Evolutionary conservation across 2,888 invertebrate genomes (phyloP).

Genomic region (Liodrosophila aerea): DNA sequence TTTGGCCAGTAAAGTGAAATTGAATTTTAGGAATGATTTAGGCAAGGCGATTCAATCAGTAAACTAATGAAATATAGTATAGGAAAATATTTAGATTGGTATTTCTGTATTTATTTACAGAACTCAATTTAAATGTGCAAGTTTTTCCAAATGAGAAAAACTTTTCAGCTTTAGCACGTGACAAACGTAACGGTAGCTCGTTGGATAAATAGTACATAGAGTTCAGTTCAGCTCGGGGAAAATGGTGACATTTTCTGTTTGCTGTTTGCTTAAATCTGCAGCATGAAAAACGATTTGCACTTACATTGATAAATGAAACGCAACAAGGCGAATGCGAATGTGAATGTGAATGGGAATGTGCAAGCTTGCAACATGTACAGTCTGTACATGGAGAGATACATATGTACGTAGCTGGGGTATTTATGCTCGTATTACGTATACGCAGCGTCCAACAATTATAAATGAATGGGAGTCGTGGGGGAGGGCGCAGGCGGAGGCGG

Average conservation of each 20-base stretch:
- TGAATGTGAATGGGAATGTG: too few species aligned
- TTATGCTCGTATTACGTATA: conserved; percentile 43
- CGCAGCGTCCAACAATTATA: conserved; percentile 56
- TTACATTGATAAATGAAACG: conserved; percentile 61
- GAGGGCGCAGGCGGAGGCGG: too few species aligned
- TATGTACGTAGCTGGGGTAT: conserved; percentile 12
- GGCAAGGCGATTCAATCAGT: too few species aligned
- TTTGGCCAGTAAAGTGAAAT: background rate
- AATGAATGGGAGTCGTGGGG: conserved; percentile 39
- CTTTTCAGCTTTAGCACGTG: conserved; percentile 16
- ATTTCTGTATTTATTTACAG: conserved; percentile 44
- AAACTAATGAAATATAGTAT: too few species aligned
- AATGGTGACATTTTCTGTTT: conserved; percentile 42
- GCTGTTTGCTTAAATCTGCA: conserved; percentile 63
- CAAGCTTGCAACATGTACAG: conserved; percentile 14
- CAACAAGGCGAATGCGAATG: conserved; percentile 5
- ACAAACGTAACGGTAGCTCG: background rate
- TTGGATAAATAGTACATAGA: conserved; percentile 12
- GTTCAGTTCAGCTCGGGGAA: conserved; percentile 34
- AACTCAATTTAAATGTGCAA: conserved; percentile 45
- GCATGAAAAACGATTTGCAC: conserved; percentile 56
- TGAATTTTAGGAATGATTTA: background rate
- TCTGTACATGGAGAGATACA: background rate
- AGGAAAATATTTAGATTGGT: too few species aligned
- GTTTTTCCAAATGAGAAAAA: conserved; percentile 38